Evolutionary conservation across 2,113 vertebrate genomes (phyloP).

Genomic region (Coptodon rendalli): DNA sequence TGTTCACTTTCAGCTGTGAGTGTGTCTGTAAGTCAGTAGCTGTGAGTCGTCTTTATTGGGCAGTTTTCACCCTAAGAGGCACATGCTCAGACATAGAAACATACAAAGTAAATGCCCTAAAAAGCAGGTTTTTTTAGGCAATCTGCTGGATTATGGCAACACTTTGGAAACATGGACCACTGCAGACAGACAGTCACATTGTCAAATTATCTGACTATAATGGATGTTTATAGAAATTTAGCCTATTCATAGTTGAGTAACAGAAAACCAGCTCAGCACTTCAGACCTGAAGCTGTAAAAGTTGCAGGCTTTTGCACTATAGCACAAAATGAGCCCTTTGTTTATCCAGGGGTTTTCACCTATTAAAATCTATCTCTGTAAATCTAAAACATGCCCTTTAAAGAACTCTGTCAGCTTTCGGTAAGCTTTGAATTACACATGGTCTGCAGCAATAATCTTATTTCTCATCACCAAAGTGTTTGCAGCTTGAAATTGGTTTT

Average conservation of each 20-base stretch:
- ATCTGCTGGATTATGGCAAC: not conserved
- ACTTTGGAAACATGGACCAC: not conserved
- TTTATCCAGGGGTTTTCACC: not conserved
- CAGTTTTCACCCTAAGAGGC: not conserved
- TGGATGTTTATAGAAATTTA: not conserved
- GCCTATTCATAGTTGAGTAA: not conserved
- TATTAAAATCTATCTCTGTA: not conserved
- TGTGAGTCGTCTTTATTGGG: not conserved
- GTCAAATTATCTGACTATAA: not conserved
- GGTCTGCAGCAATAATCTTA: not conserved
- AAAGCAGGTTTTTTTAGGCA: not conserved
- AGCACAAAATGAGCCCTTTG: not conserved
- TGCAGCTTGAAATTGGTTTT: not conserved
- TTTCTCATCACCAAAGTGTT: not conserved
- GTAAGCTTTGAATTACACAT: not conserved
- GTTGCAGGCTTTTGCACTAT: not conserved
- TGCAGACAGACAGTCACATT: not conserved
- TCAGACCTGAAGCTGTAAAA: not conserved
- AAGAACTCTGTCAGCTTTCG: not conserved
- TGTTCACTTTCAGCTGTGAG: not conserved
- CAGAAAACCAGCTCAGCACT: not conserved
- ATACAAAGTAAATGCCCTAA: not conserved
- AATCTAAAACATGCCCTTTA: not conserved
- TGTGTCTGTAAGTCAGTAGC: not conserved
- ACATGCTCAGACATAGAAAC: not conserved